Evolutionary conservation across 1,140 invertebrate species (phyloP).

Genomic region (Cydia pomonella): DNA sequence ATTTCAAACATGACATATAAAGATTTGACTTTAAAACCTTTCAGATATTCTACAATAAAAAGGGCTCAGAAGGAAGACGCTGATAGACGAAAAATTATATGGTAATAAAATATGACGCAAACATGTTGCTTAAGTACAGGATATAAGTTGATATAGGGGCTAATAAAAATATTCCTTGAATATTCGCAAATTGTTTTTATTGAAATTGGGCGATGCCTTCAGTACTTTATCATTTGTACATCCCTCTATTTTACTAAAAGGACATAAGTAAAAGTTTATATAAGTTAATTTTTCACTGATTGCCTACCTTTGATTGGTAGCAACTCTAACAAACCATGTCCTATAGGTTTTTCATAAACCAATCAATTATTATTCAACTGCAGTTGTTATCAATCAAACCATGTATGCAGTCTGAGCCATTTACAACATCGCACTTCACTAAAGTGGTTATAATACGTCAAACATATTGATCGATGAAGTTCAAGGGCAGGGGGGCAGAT

Average conservation of each 20-base stretch:
- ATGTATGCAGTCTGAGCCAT: conserved; percentile 43
- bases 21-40: neutral
- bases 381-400: conserved; percentile 37
- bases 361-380: conserved; percentile 28
- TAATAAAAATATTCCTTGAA: no score
- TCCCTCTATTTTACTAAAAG: no score
- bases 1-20: neutral
- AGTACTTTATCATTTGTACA: no score
- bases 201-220: no score
- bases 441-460: conserved; percentile 49
- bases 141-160: neutral
- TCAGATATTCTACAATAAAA: neutral
- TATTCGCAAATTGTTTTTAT: no score
- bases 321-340: conserved; percentile 36
- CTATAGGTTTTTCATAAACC: conserved; percentile 32
- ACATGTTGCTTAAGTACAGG: neutral
- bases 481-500: conserved; percentile 61
- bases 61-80: neutral
- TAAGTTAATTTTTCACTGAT: no score
- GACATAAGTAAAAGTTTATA: no score
- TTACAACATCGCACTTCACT: conserved; percentile 53
- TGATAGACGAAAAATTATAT: neutral
- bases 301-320: no score
- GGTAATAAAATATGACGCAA: neutral
- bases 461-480: conserved; percentile 59